Evolutionary conservation across 2,797 vertebrate genomes (phyloP).

Genomic region (Lepilemur ruficaudatus): DNA sequence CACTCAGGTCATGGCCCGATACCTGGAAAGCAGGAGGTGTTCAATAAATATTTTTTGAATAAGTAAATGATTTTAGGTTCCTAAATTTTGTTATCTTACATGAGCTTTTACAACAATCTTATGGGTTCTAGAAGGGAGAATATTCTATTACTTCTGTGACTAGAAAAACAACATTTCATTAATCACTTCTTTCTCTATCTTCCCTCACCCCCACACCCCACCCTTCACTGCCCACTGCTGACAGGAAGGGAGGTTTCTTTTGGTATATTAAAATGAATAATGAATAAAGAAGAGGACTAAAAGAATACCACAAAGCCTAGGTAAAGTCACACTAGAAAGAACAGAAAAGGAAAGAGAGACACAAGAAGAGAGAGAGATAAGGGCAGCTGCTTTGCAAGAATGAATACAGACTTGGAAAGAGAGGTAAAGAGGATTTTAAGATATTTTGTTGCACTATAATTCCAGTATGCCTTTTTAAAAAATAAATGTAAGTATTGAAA

Average conservation of each 20-base stretch:
- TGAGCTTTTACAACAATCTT: background rate
- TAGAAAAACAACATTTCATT: background rate
- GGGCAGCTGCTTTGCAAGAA: background rate
- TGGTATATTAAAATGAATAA: background rate
- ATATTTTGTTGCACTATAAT: background rate
- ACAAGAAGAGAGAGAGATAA: background rate
- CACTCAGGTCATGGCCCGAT: background rate
- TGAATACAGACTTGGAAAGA: background rate
- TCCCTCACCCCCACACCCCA: background rate
- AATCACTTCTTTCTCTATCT: background rate
- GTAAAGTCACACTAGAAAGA: background rate
- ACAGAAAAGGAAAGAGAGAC: background rate
- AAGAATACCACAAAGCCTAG: background rate
- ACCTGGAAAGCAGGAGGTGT: background rate
- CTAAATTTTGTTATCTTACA: background rate
- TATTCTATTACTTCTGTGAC: background rate
- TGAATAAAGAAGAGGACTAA: background rate
- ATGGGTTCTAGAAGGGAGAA: background rate
- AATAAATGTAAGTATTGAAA: background rate
- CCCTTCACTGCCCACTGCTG: background rate
- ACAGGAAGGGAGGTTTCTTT: background rate
- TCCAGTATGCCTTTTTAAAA: background rate
- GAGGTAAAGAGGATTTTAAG: background rate
- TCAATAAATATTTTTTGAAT: background rate
- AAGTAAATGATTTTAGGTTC: background rate